Evolutionary conservation across 2,888 invertebrate genomes (phyloP).

Genomic region (Eulithis testata): DNA sequence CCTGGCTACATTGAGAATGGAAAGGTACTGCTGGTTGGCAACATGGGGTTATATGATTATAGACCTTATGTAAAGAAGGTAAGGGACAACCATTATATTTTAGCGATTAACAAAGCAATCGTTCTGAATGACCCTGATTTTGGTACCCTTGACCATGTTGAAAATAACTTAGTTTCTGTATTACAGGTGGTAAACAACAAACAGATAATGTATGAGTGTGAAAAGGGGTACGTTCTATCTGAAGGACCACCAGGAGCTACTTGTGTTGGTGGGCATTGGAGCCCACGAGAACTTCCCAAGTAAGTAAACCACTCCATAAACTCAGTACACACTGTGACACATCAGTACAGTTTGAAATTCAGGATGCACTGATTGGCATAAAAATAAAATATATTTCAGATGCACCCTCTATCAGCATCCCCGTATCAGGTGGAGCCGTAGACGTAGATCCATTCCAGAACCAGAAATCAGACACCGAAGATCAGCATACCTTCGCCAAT

Average conservation of each 20-base stretch:
- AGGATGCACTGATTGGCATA: not conserved
- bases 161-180: not conserved
- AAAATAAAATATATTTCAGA: slow-evolving; percentile 58
- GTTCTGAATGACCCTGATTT: no score
- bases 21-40: slow-evolving; percentile 95
- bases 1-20: slow-evolving; percentile 96
- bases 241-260: slow-evolving; percentile 97
- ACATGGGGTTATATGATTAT: slow-evolving; percentile 98
- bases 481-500: slow-evolving; percentile 73
- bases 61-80: slow-evolving; percentile 95
- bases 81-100: slow-evolving; percentile 54
- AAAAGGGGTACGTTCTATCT: slow-evolving; percentile 94
- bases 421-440: slow-evolving; percentile 91
- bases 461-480: slow-evolving; percentile 70
- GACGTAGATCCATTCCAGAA: slow-evolving; percentile 83
- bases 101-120: not conserved
- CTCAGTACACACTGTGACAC: not conserved
- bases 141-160: not conserved
- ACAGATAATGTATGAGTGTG: slow-evolving; percentile 98
- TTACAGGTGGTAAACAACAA: slow-evolving; percentile 92
- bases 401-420: slow-evolving; percentile 95
- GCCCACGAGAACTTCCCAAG: slow-evolving; percentile 93
- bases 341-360: not conserved
- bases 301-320: slow-evolving; percentile 55
- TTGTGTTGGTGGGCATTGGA: slow-evolving; percentile 97